Conservation (phyloP, 2,113 vertebrate genomes). For the Aplodontia rufa region DNA sequence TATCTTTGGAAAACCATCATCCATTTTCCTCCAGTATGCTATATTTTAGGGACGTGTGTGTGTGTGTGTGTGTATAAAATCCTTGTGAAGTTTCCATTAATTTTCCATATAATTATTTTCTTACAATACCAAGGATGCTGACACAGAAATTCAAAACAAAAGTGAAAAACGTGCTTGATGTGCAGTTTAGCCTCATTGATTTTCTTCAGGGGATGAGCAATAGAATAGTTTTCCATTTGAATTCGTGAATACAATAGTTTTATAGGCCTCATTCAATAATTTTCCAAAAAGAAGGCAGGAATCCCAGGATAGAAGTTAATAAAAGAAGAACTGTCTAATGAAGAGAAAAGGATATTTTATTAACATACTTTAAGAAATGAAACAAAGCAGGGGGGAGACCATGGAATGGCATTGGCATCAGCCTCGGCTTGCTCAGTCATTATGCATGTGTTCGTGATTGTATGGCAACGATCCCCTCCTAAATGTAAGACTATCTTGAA, state of each 20-base stretch:
- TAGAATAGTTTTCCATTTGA: slow-evolving; percentile 57
- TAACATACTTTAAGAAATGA: background rate
- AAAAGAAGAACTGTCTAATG: background rate
- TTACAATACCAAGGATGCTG: slow-evolving; percentile 25
- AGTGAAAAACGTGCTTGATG: slow-evolving; percentile 36
- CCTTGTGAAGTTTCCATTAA: background rate
- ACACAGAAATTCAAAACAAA: slow-evolving; percentile 43
- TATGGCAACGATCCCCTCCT: too few species aligned
- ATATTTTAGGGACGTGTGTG: background rate
- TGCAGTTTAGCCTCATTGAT: slow-evolving; percentile 47
- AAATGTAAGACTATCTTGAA: too few species aligned
- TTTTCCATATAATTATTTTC: slow-evolving; percentile 61
- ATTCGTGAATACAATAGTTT: background rate
- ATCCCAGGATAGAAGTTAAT: background rate
- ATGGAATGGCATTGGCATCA: too few species aligned
- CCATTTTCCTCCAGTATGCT: background rate
- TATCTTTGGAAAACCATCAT: background rate
- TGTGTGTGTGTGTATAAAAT: background rate
- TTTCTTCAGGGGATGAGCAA: slow-evolving; percentile 46
- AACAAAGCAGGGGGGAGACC: too few species aligned
- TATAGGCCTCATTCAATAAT: slow-evolving; percentile 20
- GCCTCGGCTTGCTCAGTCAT: too few species aligned
- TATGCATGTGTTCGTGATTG: too few species aligned
- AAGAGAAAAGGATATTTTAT: background rate
- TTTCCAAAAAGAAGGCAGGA: background rate